These are phyloP conservation scores for Gadopsis marmoratus DNA, from an alignment of 2,797 vertebrate species.

Conservation along the genomic window DNA sequence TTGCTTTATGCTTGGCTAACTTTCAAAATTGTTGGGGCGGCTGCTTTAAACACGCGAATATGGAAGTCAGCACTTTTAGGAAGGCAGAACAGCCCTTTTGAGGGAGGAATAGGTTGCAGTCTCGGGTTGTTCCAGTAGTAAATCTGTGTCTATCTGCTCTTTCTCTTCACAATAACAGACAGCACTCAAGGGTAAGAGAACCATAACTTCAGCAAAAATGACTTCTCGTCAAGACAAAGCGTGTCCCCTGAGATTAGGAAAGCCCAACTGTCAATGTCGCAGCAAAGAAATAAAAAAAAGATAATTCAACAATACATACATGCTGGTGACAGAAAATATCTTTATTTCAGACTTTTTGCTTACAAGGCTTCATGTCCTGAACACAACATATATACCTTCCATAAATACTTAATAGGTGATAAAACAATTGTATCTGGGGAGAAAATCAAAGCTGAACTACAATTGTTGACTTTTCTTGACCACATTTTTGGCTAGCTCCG, in stretches of 20 bases:
- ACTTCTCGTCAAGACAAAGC: conserved; percentile 46
- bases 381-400: not conserved
- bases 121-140: conserved; percentile 58
- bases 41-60: conserved; percentile 61
- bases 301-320: conserved; percentile 16
- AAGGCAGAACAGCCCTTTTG: conserved; percentile 60
- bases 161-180: conserved; percentile 65
- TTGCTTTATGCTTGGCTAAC: conserved; percentile 49
- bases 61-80: conserved; percentile 74
- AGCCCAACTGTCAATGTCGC: conserved; percentile 5
- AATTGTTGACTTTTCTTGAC: conserved; percentile 51
- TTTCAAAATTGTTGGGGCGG: conserved; percentile 57
- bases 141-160: conserved; percentile 68
- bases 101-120: conserved; percentile 57
- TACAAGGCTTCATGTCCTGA: not conserved
- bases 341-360: conserved; percentile 51
- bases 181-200: conserved; percentile 40
- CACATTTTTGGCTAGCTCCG: conserved; percentile 71
- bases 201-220: conserved; percentile 40
- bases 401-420: not conserved
- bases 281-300: not conserved
- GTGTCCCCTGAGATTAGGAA: conserved; percentile 43
- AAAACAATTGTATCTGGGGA: not conserved
- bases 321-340: not conserved
- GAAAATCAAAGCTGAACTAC: conserved; percentile 29